Evolutionary conservation across 1,140 invertebrate genomes (phyloP).

Genomic region (Drosophila obscura): DNA sequence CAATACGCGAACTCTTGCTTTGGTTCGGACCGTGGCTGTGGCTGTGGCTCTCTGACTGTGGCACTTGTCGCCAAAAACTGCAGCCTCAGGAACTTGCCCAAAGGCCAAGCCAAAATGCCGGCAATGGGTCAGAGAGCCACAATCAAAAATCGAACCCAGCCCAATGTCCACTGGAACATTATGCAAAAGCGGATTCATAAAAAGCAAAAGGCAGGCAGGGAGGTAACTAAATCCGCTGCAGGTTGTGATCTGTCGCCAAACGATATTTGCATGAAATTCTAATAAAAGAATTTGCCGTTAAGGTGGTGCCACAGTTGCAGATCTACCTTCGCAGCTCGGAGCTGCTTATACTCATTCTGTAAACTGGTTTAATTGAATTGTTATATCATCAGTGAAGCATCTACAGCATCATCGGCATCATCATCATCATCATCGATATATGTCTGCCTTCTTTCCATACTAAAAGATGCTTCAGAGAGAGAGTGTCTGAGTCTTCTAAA

Average conservation of each 20-base stretch:
- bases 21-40: too few relatives aligned
- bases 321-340: constrained; percentile 5
- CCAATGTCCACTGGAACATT: constrained; percentile 15
- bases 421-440: constrained; percentile 30
- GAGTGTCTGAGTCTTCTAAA: background rate
- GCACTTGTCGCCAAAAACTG: constrained; percentile 45
- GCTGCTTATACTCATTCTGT: constrained; percentile 26
- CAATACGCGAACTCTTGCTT: constrained; percentile 35
- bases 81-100: constrained; percentile 18
- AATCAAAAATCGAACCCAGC: too few relatives aligned
- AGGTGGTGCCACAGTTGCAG: constrained; percentile 62
- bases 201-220: constrained; percentile 26
- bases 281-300: constrained; percentile 76
- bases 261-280: constrained; percentile 70
- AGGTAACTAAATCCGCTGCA: constrained; percentile 19
- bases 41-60: constrained; percentile 32
- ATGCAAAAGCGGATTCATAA: constrained; percentile 63
- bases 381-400: constrained; percentile 57
- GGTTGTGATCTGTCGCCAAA: constrained; percentile 10
- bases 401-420: constrained; percentile 10
- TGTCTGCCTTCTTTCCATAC: constrained; percentile 12
- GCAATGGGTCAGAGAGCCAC: constrained; percentile 17
- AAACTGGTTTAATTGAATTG: constrained; percentile 77
- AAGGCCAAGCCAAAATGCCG: background rate
- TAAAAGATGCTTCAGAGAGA: background rate